Percentiles rank a stretch among this genome's conserved stretches.
phyloP scores from a whole-genome alignment of 2,888 invertebrate species.

The Hyposoter didymator region DNA sequence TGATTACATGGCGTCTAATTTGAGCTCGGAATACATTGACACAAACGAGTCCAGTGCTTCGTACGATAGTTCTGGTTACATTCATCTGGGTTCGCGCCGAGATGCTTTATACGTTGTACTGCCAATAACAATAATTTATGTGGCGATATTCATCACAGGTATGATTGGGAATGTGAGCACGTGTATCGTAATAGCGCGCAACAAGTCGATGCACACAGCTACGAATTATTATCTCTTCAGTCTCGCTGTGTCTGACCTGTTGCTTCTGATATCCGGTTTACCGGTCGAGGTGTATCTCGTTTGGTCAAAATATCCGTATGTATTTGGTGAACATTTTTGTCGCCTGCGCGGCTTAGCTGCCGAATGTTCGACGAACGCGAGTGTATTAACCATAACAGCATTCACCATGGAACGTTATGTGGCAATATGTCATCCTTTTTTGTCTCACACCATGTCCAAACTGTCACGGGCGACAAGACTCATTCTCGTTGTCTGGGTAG shows the following conservation, averaged over 20 bases:
- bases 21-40: conserved; percentile 26
- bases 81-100: conserved; percentile 73
- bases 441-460: conserved; percentile 94
- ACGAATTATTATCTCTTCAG: conserved; percentile 89
- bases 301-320: conserved; percentile 85
- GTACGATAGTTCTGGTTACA: conserved; percentile 25
- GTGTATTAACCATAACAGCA: conserved; percentile 87
- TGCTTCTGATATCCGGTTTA: conserved; percentile 86
- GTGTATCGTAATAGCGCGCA: conserved; percentile 87
- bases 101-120: conserved; percentile 84
- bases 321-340: conserved; percentile 87
- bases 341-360: conserved; percentile 85
- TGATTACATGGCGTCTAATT: conserved; percentile 30
- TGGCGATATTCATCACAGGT: conserved; percentile 86
- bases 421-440: conserved; percentile 89
- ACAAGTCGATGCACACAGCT: conserved; percentile 88
- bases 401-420: conserved; percentile 90
- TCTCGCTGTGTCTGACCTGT: conserved; percentile 87
- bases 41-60: not conserved
- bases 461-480: conserved; percentile 93
- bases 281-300: conserved; percentile 86
- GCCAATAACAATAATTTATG: conserved; percentile 86
- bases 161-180: conserved; percentile 87
- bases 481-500: conserved; percentile 92
- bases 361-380: conserved; percentile 86